These are phyloP conservation scores for Trichogramma dendrolimi DNA, from an alignment of 2,888 invertebrate genomes.

Conservation along the genomic window DNA sequence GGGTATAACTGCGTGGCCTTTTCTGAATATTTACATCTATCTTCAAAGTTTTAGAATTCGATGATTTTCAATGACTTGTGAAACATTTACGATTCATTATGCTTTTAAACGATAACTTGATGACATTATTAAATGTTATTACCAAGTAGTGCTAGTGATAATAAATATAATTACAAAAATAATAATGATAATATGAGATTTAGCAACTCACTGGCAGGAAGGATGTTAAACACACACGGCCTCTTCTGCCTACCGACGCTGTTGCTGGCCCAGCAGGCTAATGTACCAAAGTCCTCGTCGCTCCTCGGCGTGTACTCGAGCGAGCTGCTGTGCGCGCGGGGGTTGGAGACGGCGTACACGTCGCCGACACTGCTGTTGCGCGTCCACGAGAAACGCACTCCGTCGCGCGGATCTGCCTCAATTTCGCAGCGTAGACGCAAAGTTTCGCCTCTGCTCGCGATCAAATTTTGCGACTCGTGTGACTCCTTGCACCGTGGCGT, in stretches of 20 bases:
- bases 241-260: conserved; percentile 74
- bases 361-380: conserved; percentile 73
- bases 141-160: no score
- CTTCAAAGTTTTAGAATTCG: no score
- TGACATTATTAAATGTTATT: no score
- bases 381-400: conserved; percentile 77
- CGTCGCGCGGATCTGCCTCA: conserved; percentile 70
- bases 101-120: no score
- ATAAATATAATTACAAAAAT: no score
- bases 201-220: conserved; percentile 69
- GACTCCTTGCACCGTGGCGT: conserved; percentile 75
- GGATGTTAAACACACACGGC: conserved; percentile 77
- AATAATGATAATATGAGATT: neutral
- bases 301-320: conserved; percentile 59
- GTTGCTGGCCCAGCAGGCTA: conserved; percentile 86
- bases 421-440: conserved; percentile 76
- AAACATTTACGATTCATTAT: no score
- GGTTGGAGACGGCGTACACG: conserved; percentile 68
- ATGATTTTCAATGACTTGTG: no score
- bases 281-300: conserved; percentile 69
- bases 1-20: no score
- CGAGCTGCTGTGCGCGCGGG: conserved; percentile 57
- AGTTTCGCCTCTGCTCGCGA: conserved; percentile 69
- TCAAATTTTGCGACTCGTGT: conserved; percentile 66
- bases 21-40: no score